Evolutionary conservation across 2,888 invertebrate species (phyloP).

Genomic region (Ditylenchus weischeri): DNA sequence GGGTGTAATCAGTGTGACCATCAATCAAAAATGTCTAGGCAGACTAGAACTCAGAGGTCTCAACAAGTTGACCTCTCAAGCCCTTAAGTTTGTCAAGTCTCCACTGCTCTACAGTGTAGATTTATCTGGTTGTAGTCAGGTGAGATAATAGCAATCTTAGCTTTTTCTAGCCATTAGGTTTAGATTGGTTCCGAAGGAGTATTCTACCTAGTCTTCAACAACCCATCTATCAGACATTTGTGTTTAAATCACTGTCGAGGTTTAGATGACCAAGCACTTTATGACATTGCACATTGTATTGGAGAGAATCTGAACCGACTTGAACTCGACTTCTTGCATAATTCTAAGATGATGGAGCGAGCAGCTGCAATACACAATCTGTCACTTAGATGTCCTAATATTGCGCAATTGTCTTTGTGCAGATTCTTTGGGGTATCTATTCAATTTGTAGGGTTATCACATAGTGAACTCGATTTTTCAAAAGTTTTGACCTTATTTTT

Average conservation of each 20-base stretch:
- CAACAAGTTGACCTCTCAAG: slow-evolving; percentile 43
- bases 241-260: slow-evolving; percentile 53
- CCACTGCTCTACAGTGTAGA: slow-evolving; percentile 47
- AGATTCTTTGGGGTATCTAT: slow-evolving; percentile 51
- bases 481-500: too few species aligned
- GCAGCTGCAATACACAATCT: slow-evolving; percentile 46
- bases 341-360: slow-evolving; percentile 47
- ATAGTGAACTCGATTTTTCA: too few species aligned
- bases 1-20: slow-evolving; percentile 47
- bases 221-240: slow-evolving; percentile 48
- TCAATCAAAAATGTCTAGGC: slow-evolving; percentile 39
- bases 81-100: slow-evolving; percentile 43
- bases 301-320: slow-evolving; percentile 48
- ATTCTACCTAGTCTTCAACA: slow-evolving; percentile 43
- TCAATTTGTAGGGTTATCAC: too few species aligned
- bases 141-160: slow-evolving; percentile 17
- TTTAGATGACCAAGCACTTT: slow-evolving; percentile 54
- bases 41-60: slow-evolving; percentile 48
- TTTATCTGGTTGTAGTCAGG: slow-evolving; percentile 53
- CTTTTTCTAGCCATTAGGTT: slow-evolving; percentile 1
- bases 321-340: slow-evolving; percentile 54
- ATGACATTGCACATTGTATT: slow-evolving; percentile 53
- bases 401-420: slow-evolving; percentile 53
- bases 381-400: slow-evolving; percentile 51
- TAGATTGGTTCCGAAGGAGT: slow-evolving; percentile 48